Percentiles rank a stretch among this genome's conserved stretches.
phyloP scores from a whole-genome alignment of 2,113 vertebrate species.

The Octodon degus region DNA sequence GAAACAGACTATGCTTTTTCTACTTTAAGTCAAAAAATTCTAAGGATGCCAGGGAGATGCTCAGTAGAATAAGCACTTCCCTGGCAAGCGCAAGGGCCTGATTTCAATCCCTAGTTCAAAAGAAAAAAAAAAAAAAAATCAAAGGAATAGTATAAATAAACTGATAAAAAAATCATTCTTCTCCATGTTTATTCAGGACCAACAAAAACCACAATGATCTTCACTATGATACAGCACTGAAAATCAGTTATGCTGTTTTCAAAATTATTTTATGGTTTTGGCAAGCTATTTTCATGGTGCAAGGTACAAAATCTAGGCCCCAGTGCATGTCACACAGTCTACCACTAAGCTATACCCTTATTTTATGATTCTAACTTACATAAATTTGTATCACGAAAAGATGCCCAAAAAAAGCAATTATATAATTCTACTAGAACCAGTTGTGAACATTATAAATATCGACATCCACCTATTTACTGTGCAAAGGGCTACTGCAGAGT shows the following conservation, averaged over 20 bases:
- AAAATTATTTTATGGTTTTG: slow-evolving; percentile 2
- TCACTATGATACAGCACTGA: neutral
- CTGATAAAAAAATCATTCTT: slow-evolving; percentile 47
- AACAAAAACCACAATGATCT: neutral
- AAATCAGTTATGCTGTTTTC: neutral
- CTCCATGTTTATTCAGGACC: neutral
- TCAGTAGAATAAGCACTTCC: no score
- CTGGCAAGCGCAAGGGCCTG: no score
- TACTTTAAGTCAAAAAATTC: neutral
- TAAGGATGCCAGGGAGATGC: neutral
- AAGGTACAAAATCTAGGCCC: neutral
- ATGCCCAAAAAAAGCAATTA: neutral
- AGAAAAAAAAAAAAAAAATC: no score
- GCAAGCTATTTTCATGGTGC: neutral
- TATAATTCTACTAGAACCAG: neutral
- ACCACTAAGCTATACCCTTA: neutral
- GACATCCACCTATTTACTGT: neutral
- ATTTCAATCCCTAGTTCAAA: no score
- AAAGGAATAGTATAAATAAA: neutral
- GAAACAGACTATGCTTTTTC: neutral
- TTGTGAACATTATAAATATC: neutral
- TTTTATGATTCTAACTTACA: slow-evolving; percentile 10
- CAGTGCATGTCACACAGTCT: neutral
- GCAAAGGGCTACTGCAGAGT: neutral
- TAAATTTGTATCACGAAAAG: neutral